A percentile compares a stretch with the other conserved stretches of the same genome.
phyloP scores from a whole-genome alignment of 2,888 invertebrate genomes.

The Tipula unca region DNA sequence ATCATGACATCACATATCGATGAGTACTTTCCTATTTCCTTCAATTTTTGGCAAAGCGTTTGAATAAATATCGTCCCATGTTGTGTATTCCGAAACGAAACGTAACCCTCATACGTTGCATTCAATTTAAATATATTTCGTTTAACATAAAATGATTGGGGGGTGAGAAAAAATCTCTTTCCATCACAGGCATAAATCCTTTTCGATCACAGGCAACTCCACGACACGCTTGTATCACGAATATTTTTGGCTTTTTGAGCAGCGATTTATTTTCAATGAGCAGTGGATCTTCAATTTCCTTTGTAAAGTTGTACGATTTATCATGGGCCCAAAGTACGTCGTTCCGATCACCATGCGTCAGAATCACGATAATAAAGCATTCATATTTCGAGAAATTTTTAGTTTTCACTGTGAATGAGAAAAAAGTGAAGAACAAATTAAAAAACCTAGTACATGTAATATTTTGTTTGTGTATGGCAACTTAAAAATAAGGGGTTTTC shows the following conservation, averaged over 20 bases:
- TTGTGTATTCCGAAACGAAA: slow-evolving; percentile 34
- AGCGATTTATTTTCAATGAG: slow-evolving; percentile 35
- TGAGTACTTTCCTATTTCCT: slow-evolving; percentile 29
- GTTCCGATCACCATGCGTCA: slow-evolving; percentile 36
- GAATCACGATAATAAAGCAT: slow-evolving; percentile 35
- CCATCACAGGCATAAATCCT: no score
- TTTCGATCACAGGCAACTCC: slow-evolving; percentile 27
- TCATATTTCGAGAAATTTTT: slow-evolving; percentile 34
- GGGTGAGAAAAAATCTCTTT: background rate
- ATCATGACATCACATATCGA: slow-evolving; percentile 36
- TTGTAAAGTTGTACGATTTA: slow-evolving; percentile 33
- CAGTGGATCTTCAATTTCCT: slow-evolving; percentile 34
- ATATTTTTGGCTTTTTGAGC: slow-evolving; percentile 35
- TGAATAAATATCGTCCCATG: slow-evolving; percentile 37
- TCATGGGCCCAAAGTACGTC: slow-evolving; percentile 36
- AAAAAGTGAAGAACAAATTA: no score
- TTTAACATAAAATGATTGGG: slow-evolving; percentile 29
- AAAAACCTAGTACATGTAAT: no score
- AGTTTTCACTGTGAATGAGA: slow-evolving; percentile 31
- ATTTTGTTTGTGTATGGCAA: no score
- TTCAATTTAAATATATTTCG: slow-evolving; percentile 40
- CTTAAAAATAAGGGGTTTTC: no score
- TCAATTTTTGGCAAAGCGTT: slow-evolving; percentile 33
- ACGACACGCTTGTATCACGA: slow-evolving; percentile 40
- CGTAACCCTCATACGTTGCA: slow-evolving; percentile 38